Base-by-base conservation (phyloP, 2,888 invertebrate genomes). In the Nomada lathburiana region DNA sequence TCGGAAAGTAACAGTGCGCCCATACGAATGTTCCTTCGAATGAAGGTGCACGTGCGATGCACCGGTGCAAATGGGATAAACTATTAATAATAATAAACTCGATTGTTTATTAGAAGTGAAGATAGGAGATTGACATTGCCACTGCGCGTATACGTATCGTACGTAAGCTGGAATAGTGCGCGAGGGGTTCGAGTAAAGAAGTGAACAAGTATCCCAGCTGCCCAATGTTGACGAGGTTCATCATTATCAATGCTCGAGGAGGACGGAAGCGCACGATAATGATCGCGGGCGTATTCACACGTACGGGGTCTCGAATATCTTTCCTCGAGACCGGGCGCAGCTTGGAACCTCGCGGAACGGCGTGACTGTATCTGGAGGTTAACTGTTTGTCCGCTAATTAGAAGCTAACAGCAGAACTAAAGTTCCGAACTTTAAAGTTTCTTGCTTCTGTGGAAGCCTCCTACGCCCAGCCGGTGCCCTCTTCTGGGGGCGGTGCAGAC, bases 341-440 rank as follows among this genome's bases (percentile, higher is more conserved):
- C 20, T 53, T n/a, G 44, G 18, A 23, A 47, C 47, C 47, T 11
- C 50, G 60, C 55, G 23, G 55, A 55, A 47, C 83, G 84, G 78
- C 81, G 82, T 89, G 88, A 84, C 90, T 88, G 86, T 90, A 92
- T 90, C 89, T 90, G 86, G 89, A 88, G 88, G 90, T 88, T 87
- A 89, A 90, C 91, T 93, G 92, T 93, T 94, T 93, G 92, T 93
- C 93, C 91, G 91, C 92, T 94, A 93, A 93, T 93, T 94, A 93
- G 92, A 93, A 93, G 92, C 92, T 92, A 94, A 94, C 93, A 92
- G 90, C 87, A 85, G 90, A 92, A 91, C 90, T 90, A 88, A 92
- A 93, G 91, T 93, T 93, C 74, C 78, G 70, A 93, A 93, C 90
- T 93, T 92, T 91, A 92, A 93, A 93, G 93, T 93, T 93, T 93